These are phyloP conservation scores for Diorhabda sublineata DNA, from an alignment of 1,140 invertebrate genomes.

Conservation along the genomic window DNA sequence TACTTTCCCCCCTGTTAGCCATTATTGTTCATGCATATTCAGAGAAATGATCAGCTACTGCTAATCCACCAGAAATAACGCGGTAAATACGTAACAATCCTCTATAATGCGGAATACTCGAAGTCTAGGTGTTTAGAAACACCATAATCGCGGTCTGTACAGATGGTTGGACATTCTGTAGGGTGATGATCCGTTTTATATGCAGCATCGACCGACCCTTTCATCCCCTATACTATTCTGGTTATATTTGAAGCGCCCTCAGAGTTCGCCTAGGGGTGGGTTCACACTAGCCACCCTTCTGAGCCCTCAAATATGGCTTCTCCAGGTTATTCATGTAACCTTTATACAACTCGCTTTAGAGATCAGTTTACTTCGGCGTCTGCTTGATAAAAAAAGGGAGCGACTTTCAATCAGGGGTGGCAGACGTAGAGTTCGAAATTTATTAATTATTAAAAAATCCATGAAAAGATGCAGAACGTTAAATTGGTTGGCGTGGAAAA, in stretches of 20 bases:
- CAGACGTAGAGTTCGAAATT: too few relatives aligned
- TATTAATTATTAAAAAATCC: too few relatives aligned
- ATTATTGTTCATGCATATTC: too few relatives aligned
- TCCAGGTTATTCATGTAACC: neutral
- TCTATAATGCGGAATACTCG: constrained; percentile 6
- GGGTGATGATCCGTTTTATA: constrained; percentile 37
- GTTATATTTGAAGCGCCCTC: constrained; percentile 28
- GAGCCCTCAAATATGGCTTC: neutral
- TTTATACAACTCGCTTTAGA: neutral
- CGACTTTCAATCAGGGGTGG: neutral
- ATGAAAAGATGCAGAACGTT: too few relatives aligned
- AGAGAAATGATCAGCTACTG: too few relatives aligned
- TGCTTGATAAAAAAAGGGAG: neutral
- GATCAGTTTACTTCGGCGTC: constrained; percentile 1
- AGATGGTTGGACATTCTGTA: constrained; percentile 25
- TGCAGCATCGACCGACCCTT: constrained; percentile 30
- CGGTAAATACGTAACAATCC: constrained; percentile 4
- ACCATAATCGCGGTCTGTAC: constrained; percentile 16
- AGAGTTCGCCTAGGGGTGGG: constrained; percentile 16
- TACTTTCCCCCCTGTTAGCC: too few relatives aligned
- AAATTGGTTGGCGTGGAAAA: too few relatives aligned
- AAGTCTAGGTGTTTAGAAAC: constrained; percentile 11
- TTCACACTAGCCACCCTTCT: constrained; percentile 4
- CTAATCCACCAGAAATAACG: neutral
- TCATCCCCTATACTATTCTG: constrained; percentile 21